Evolutionary conservation across 92 coral and sea anemone species (phyloP), one percentile per base, ranked within the genome.

Genomic region (Anthopleura xanthogrammica): DNA sequence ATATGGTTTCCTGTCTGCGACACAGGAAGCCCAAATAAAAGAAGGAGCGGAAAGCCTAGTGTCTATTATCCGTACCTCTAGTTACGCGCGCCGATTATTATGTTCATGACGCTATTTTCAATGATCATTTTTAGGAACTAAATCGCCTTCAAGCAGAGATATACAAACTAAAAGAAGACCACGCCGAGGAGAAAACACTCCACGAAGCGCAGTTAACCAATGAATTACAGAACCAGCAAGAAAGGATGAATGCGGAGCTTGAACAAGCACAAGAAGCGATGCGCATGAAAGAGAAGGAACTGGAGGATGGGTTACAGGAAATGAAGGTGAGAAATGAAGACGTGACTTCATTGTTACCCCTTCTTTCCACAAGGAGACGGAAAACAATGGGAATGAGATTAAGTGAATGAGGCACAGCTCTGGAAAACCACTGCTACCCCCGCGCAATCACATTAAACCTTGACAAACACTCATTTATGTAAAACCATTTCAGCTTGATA

Each of bases 61-160:
- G 54, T 50, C 11, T 5, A 50, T 6, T 50, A 11, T 11, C 54
- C 11, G 54, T 5, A 11, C 58, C 16, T 54, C 7, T 54, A 54
- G 16, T 54, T 14, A 2, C 16, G 13, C 16, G 17, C 11, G 2
- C 14, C 16, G 16, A 54, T 54, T 54, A 8, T 62, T 20, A 1
- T 20, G 70, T 62, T 20, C 29, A 20, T 62, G 3, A 62, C 70
- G 23, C 70, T 62, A 62, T 62, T 62, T 54, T 1, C 11, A 62
- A 62, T 23, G 9, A 62, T 72, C 23, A 5, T 20, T 72, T 48
- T 0, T 52, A 93, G 98, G 98, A 93, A 72, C 57, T 93, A 75
- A 87, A 87, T 60, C 98, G 89, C 36, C 89, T 87, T 36, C 87
- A 70, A 62, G 87, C 84, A 20, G 98, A 93, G 72, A 75, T 93